Percentiles rank a stretch among this genome's conserved stretches.
These are phyloP conservation scores for Opisthocomus hoazin DNA, from an alignment of 2,113 vertebrate genomes.

Conservation along the genomic window DNA sequence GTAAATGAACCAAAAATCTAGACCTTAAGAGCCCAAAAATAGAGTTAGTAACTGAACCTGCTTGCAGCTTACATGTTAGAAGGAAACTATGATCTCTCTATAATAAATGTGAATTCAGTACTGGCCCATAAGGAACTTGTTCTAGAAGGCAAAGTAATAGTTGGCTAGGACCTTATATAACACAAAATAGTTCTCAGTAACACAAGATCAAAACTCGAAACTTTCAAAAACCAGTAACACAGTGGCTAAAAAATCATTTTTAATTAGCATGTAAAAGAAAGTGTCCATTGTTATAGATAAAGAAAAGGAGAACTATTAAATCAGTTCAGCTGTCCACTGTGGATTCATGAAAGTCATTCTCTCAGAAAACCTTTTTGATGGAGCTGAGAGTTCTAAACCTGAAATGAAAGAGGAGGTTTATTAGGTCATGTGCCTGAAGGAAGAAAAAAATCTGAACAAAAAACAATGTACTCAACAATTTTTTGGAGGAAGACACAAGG, in stretches of 20 bases:
- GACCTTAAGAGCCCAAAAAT: not conserved
- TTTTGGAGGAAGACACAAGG: not conserved
- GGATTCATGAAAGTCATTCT: not conserved
- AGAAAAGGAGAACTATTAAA: not conserved
- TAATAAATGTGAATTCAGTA: not conserved
- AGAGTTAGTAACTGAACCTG: not conserved
- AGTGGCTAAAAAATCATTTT: not conserved
- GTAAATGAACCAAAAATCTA: not conserved
- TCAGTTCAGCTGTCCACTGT: not conserved
- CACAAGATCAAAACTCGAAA: not conserved
- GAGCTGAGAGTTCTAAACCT: not conserved
- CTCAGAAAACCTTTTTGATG: not conserved
- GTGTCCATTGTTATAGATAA: not conserved
- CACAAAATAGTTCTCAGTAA: not conserved
- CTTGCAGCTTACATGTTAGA: not conserved
- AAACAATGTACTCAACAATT: not conserved
- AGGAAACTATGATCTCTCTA: not conserved
- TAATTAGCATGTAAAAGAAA: not conserved
- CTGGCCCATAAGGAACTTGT: not conserved
- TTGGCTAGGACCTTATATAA: not conserved
- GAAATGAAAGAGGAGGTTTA: not conserved
- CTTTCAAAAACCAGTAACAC: not conserved
- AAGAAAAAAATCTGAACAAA: not conserved
- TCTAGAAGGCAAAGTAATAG: not conserved
- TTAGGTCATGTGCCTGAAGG: not conserved